phyloP scores from a whole-genome alignment of 2,797 vertebrate species.

The Pangasius krempfi region DNA sequence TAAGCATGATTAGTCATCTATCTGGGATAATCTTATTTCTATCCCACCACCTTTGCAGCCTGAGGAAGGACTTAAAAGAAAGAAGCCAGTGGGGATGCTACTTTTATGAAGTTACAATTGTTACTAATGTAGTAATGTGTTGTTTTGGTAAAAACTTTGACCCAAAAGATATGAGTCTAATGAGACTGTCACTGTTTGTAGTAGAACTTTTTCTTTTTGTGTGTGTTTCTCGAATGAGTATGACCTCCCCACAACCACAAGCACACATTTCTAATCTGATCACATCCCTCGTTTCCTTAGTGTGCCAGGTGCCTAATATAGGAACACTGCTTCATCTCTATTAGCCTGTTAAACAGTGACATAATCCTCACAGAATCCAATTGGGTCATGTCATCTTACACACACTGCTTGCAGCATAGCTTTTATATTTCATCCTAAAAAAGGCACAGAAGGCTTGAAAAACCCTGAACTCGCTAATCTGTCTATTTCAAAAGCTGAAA shows the following conservation, averaged over 20 bases:
- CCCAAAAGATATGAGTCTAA: not conserved
- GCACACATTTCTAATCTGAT: conserved; percentile 43
- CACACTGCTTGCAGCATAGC: not conserved
- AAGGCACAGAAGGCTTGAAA: not conserved
- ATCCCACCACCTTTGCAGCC: conserved; percentile 50
- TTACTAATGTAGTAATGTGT: not conserved
- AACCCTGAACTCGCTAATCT: not conserved
- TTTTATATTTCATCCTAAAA: not conserved
- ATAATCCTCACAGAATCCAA: conserved; percentile 45
- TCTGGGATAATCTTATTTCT: conserved; percentile 72
- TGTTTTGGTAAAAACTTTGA: not conserved
- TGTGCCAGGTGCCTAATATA: conserved; percentile 44
- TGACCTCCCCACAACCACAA: not conserved
- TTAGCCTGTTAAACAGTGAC: conserved; percentile 54
- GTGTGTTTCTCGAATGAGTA: not conserved
- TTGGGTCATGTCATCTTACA: conserved; percentile 12
- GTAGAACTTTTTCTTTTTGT: not conserved
- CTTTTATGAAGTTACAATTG: not conserved
- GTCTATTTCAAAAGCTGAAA: not conserved
- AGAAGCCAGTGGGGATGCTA: not conserved
- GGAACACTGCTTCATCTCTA: conserved; percentile 32
- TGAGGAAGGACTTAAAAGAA: not conserved
- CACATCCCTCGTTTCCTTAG: conserved; percentile 7
- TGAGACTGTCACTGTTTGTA: not conserved
- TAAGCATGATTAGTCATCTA: conserved; percentile 61